These are phyloP conservation scores for Macropodus opercularis DNA, from an alignment of 2,797 vertebrate species.

Conservation along the genomic window DNA sequence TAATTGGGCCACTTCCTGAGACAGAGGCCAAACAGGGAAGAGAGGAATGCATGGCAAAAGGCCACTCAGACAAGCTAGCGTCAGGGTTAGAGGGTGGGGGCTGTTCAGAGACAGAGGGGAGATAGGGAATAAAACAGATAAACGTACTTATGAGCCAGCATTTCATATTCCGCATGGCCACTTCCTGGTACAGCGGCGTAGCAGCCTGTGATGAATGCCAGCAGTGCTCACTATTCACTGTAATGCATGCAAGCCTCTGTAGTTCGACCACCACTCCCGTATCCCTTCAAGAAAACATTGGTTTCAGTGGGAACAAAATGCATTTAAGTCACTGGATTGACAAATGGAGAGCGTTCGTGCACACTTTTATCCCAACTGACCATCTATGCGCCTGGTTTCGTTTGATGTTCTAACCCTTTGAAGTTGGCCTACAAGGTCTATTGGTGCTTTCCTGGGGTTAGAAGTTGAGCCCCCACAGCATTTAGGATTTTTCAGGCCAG, in stretches of 20 bases:
- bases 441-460: conserved; percentile 78
- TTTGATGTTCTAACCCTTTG: conserved; percentile 79
- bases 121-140: conserved; percentile 54
- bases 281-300: conserved; percentile 10
- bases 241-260: conserved; percentile 14
- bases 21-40: conserved; percentile 84
- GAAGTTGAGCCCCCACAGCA: conserved; percentile 72
- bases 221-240: not conserved
- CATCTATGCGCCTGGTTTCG: conserved; percentile 61
- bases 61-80: conserved; percentile 81
- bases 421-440: conserved; percentile 74
- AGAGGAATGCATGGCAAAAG: conserved; percentile 82
- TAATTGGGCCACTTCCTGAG: conserved; percentile 92
- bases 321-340: conserved; percentile 59
- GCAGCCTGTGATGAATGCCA: conserved; percentile 18
- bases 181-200: conserved; percentile 10
- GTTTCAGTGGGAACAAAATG: conserved; percentile 38
- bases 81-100: conserved; percentile 62
- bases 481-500: conserved; percentile 59
- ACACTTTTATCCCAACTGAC: conserved; percentile 66
- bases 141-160: conserved; percentile 52
- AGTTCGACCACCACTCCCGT: conserved; percentile 27
- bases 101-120: conserved; percentile 32
- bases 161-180: conserved; percentile 30
- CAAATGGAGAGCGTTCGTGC: conserved; percentile 56